Percentiles rank a stretch among this genome's conserved stretches.
Evolutionary conservation across 2,888 invertebrate genomes (phyloP).

Genomic region (Rhagonycha fulva): DNA sequence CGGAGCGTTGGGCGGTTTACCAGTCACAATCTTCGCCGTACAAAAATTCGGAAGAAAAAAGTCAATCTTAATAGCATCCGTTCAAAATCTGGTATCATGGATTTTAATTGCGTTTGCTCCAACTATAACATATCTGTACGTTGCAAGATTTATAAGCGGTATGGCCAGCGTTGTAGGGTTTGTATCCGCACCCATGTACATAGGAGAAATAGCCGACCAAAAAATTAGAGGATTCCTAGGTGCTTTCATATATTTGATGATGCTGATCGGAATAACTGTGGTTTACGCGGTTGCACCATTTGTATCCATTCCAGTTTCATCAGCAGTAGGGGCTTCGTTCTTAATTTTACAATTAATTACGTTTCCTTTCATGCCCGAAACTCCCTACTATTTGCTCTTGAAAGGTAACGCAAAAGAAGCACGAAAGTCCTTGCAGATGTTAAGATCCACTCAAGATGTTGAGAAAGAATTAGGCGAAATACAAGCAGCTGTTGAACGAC

Average conservation of each 20-base stretch:
- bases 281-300: conserved; percentile 51
- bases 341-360: conserved; percentile 44
- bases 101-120: conserved; percentile 47
- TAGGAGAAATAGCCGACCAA: conserved; percentile 53
- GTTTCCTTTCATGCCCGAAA: conserved; percentile 52
- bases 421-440: conserved; percentile 42
- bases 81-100: conserved; percentile 48
- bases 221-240: conserved; percentile 52
- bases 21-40: conserved; percentile 47
- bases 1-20: conserved; percentile 46
- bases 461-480: conserved; percentile 49
- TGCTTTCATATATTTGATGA: conserved; percentile 52
- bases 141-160: conserved; percentile 50
- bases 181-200: conserved; percentile 54
- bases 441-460: conserved; percentile 42
- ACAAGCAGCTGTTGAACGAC: conserved; percentile 45
- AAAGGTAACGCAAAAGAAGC: conserved; percentile 45
- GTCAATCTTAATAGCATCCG: conserved; percentile 48
- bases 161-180: conserved; percentile 53
- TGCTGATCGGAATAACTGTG: conserved; percentile 51
- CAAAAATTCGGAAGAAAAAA: conserved; percentile 48
- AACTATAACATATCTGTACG: conserved; percentile 45
- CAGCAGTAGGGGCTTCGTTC: conserved; percentile 45
- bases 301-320: conserved; percentile 47
- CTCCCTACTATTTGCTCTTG: conserved; percentile 49